These are phyloP conservation scores for Pituophis catenifer DNA, from an alignment of 2,113 vertebrate species.

Conservation along the genomic window DNA sequence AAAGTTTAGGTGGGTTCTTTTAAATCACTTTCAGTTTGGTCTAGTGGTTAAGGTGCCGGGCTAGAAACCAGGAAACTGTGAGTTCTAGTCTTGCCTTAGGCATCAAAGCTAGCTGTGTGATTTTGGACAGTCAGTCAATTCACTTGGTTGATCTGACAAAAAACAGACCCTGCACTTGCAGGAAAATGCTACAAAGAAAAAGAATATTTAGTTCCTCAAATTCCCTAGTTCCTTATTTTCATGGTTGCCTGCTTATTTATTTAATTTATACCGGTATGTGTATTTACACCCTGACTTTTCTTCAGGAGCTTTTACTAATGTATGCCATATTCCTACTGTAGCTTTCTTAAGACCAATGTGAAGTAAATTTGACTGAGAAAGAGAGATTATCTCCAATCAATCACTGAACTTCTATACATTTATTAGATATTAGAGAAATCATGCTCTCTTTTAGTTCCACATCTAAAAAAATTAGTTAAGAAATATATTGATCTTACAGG, in stretches of 20 bases:
- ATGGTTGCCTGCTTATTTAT: not conserved
- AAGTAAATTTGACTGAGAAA: not conserved
- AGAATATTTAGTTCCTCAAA: not conserved
- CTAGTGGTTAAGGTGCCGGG: not conserved
- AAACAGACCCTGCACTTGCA: not conserved
- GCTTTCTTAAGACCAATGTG: not conserved
- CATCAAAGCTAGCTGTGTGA: not conserved
- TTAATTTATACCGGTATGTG: not conserved
- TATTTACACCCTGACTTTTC: not conserved
- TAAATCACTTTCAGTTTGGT: slow-evolving; percentile 27
- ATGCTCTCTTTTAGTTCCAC: not conserved
- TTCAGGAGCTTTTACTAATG: not conserved
- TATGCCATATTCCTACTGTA: not conserved
- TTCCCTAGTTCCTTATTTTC: not conserved
- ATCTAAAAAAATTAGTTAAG: not conserved
- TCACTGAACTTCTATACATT: not conserved
- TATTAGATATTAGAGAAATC: not conserved
- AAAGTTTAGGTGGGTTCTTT: slow-evolving; percentile 40
- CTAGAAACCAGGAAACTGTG: not conserved
- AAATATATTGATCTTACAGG: not conserved
- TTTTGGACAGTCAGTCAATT: not conserved
- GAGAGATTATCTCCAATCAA: not conserved
- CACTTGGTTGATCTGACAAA: not conserved
- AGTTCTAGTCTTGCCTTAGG: not conserved
- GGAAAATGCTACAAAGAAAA: not conserved